Percentiles rank a stretch among this genome's conserved stretches.
These are phyloP conservation scores for Heliconius eleuchia DNA, from an alignment of 1,140 invertebrate species.

Conservation along the genomic window DNA sequence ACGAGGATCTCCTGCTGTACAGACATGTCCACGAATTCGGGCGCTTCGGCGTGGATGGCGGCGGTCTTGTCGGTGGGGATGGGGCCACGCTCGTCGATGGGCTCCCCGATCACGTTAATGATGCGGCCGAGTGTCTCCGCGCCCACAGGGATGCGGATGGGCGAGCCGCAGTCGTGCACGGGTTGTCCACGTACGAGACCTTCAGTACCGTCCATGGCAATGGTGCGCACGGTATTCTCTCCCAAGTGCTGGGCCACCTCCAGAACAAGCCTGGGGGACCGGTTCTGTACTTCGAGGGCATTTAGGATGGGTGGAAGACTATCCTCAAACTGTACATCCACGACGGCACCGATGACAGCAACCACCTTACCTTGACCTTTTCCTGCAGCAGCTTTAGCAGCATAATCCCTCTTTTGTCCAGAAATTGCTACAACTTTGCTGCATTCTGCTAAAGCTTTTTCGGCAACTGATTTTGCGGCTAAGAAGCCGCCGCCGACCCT, in stretches of 20 bases:
- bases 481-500: slow-evolving; percentile 75
- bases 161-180: slow-evolving; percentile 88
- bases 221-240: slow-evolving; percentile 91
- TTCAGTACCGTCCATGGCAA: slow-evolving; percentile 95
- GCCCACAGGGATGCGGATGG: slow-evolving; percentile 93
- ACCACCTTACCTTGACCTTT: slow-evolving; percentile 88
- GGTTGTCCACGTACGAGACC: slow-evolving; percentile 89
- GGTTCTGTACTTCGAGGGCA: slow-evolving; percentile 92
- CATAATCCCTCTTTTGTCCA: slow-evolving; percentile 72
- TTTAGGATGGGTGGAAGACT: slow-evolving; percentile 98
- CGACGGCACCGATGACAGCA: slow-evolving; percentile 99
- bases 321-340: slow-evolving; percentile 99
- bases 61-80: slow-evolving; percentile 94
- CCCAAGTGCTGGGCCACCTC: slow-evolving; percentile 95
- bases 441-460: slow-evolving; percentile 72
- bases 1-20: slow-evolving; percentile 98
- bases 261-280: slow-evolving; percentile 87
- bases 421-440: slow-evolving; percentile 68
- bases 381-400: slow-evolving; percentile 63
- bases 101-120: slow-evolving; percentile 95
- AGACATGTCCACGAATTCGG: slow-evolving; percentile 98
- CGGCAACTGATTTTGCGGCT: slow-evolving; percentile 69
- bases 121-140: slow-evolving; percentile 91
- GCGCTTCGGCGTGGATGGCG: slow-evolving; percentile 97
- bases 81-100: slow-evolving; percentile 98